Evolutionary conservation across 2,888 invertebrate genomes (phyloP), one percentile per base, ranked within the genome.

Genomic region (Mylabris sibirica): DNA sequence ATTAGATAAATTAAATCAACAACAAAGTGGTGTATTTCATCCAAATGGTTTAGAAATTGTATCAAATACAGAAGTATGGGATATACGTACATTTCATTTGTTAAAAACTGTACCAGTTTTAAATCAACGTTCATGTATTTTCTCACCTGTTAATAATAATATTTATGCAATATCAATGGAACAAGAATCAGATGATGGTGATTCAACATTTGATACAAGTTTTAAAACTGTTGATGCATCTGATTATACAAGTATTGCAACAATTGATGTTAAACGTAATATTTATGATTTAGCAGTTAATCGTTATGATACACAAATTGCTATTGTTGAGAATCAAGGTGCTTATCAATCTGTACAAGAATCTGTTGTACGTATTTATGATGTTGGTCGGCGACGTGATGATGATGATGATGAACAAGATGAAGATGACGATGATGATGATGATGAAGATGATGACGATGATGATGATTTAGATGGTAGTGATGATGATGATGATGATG

Each of bases 41-140:
- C 98, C 98, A 0, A 96, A 96, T 82, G 97, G 97, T 0, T 87
- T 96, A 71, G 98, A 98, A 90, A 91, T 98, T 53, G 95, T 99
- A 79, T 97, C 98, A 66, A 99, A 99, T 83, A 96, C 98, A 0
- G 98, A 99, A 89, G 96, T 99, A 65, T 99, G 99, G 99, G 99
- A 99, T 84, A 85, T 99, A 30, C 87, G 99, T 76, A 98, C 97
- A 57, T 98, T 96, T 84, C 96, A 97, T 81, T 86, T 99, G 57
- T 86, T 99, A 41, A 91, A 97, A 82, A 98, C 98, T 0, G 98
- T 99, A 63, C 95, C 98, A 0, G 92, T 94, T 0, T 87, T 99
- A 72, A 97, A 98, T 82, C 96, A 97, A 83, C 96, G 96, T 78
- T 86, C 89, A 84, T 91, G 98, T 5, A 89, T 92, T 69, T 99